Evolutionary conservation across 2,888 invertebrate genomes (phyloP).

Genomic region (Habroteleia sp.): DNA sequence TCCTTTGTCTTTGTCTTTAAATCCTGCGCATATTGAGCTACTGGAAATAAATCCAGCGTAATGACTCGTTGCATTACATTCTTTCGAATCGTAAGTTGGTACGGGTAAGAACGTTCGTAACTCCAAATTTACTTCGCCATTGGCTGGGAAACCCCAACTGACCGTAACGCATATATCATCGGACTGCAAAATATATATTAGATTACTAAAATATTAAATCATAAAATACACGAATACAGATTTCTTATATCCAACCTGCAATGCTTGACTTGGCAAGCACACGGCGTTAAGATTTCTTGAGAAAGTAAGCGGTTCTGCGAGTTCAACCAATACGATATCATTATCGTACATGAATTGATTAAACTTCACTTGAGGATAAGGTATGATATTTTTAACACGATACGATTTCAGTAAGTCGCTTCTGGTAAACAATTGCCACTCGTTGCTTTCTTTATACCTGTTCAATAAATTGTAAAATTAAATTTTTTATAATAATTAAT

Average conservation of each 20-base stretch:
- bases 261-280: constrained; percentile 82
- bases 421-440: constrained; percentile 76
- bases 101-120: constrained; percentile 83
- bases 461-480: constrained; percentile 12
- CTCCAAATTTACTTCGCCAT: constrained; percentile 79
- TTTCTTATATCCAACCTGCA: constrained; percentile 70
- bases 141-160: constrained; percentile 83
- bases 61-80: constrained; percentile 85
- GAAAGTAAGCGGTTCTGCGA: constrained; percentile 82
- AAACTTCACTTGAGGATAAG: constrained; percentile 84
- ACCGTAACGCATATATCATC: constrained; percentile 83
- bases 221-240: too few species aligned
- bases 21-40: constrained; percentile 84
- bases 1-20: constrained; percentile 82
- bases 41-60: constrained; percentile 84
- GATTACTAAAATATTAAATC: neutral
- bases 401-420: constrained; percentile 73
- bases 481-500: too few species aligned
- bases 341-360: constrained; percentile 83
- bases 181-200: constrained; percentile 71
- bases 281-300: constrained; percentile 83
- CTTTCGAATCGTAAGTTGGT: constrained; percentile 82
- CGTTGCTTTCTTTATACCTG: constrained; percentile 74
- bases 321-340: constrained; percentile 83
- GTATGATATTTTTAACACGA: constrained; percentile 81